Base-by-base conservation (phyloP, 1,140 invertebrate species). In the Zaprionus vittiger region DNA sequence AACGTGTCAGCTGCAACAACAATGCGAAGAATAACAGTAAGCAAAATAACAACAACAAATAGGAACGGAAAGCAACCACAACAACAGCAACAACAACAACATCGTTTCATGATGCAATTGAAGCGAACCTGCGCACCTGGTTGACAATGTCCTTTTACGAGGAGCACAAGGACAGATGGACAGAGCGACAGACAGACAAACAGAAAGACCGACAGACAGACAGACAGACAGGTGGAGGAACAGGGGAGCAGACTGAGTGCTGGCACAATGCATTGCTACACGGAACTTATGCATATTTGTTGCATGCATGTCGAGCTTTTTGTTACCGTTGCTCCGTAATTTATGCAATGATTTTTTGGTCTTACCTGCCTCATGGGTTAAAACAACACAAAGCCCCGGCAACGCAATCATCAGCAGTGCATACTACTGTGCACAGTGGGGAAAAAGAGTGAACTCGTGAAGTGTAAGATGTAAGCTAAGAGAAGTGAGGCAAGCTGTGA, bases 311-410 rank as follows among this genome's bases (percentile, higher is more conserved):
- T 77, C 68, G 70, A 72, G 38, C 41, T 62, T 79, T 70, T 72
- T 65, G 59, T 70, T 70, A 41, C 66, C 15, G 20, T 14, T 75
- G 54, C 55, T 15, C 37, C 57, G n/a, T 89, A 89, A 86, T 86
- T 80, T 87, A 87, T 87, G 84, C 84, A 87, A 80, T 80, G 80
- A 66, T 80, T 87, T 86, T 83, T 80, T 80, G 52, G 63, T 75
- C 62, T 15, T 62, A 57, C 56, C 31, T 64, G 55, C 67, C 70
- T 44, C 56, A 34, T 61, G 64, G 68, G 56, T 75, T 83, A 73
- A 78, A 89, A 75, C 84, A 89, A 80, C 77, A 80, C 73, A 77
- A 72, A 77, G 55, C 67, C 61, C 67, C 66, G 55, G 54, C 82
- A 55, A 77, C 55, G 59, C 60, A 77, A 54, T 66, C 73, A 76